Evolutionary conservation across 2,888 invertebrate species (phyloP), one percentile per base, ranked within the genome.

Genomic region (Fragum sueziense): DNA sequence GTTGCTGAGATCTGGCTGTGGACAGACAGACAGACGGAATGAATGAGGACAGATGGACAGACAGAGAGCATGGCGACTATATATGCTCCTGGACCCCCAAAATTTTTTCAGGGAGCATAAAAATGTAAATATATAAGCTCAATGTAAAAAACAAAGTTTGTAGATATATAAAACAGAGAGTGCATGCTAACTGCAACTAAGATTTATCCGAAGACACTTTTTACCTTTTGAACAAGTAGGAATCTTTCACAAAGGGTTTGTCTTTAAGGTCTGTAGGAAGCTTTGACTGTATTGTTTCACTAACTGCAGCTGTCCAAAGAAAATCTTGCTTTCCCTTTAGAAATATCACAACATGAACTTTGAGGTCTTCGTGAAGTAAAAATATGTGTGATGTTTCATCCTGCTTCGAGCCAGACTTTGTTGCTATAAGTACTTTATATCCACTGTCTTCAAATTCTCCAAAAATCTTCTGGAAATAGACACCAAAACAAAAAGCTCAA

Each of bases 301-400:
- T 17, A 9, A 70, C 70, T 11, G 9, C 6, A 34, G 34, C 57
- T 52, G 31, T 37, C 70, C 70, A 70, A 11, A 70, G 17, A 1
- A 34, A 29, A 33, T 29, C 34, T 22, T 27, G 22, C 0, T 54
- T 70, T 25, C 20, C 27, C n/a, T 41, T 41, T 4, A 65, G 65
- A 31, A 72, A 72, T 3, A 72, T 22, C 17, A 72, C 72, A 25
- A 72, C 65, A 62, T 72, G 72, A n/a, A 72, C 25, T 6, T 51
- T 62, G 4, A 72, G 47, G n/a, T 54, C 11, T 25, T 70, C 57
- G 34, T 70, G 70, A 17, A 52, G 25, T 33, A 70, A 37, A 37
- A 70, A 70, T 7, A 70, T 11, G 57, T 70, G 70, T 0, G 69
- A 29, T 20, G 52, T 52, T 14, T 25, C 65, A 27, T 25, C 41